A percentile compares a stretch with the other conserved stretches of the same genome.
Conservation (phyloP, 2,797 vertebrate genomes). For the Phoxinus dragarum region DNA sequence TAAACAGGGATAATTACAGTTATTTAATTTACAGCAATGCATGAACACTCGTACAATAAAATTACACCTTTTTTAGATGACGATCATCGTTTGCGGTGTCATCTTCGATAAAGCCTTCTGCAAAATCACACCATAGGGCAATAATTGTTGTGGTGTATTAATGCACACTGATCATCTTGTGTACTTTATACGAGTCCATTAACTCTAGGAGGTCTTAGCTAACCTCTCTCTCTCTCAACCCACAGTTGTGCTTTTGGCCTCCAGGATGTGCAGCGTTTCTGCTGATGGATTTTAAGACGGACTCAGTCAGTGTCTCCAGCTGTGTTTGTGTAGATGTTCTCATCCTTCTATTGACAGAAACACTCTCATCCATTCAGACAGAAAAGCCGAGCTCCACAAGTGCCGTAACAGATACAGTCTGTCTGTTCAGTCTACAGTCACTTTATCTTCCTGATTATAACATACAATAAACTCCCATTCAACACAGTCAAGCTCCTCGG, state of each 20-base stretch:
- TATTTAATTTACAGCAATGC: background rate
- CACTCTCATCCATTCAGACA: background rate
- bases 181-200: background rate
- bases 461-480: conserved; percentile 3
- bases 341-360: conserved; percentile 30
- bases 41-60: background rate
- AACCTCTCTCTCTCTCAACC: background rate
- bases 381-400: conserved; percentile 39
- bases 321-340: conserved; percentile 45
- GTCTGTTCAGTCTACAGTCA: background rate
- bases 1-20: conserved; percentile 7
- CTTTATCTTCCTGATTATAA: conserved; percentile 18
- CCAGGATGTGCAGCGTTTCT: background rate
- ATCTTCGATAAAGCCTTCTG: conserved; percentile 3
- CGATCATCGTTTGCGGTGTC: background rate
- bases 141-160: background rate
- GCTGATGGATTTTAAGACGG: background rate
- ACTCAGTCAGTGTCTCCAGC: conserved; percentile 37
- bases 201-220: background rate
- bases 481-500: conserved; percentile 12
- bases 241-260: background rate
- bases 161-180: background rate
- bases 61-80: background rate
- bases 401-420: conserved; percentile 22
- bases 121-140: background rate